Evolutionary conservation across 2,797 vertebrate species (phyloP), one percentile per base, ranked within the genome.

Genomic region (Octomys mimax): DNA sequence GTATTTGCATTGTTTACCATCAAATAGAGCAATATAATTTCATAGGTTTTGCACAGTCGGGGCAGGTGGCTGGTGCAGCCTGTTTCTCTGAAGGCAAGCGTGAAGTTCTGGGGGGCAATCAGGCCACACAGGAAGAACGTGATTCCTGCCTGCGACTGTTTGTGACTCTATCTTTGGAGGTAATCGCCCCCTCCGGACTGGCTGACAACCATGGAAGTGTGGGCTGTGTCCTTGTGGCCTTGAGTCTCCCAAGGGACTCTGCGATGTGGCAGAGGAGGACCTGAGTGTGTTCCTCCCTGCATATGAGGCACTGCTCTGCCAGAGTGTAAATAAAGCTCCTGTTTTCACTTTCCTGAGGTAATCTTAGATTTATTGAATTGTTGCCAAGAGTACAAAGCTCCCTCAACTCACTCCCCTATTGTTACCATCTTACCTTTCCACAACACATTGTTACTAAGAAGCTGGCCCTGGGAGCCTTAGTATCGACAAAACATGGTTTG

Each of bases 141-240:
- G 78, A 42, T 85, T 96, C 26, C 46, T 57, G 21, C 28, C 18
- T 70, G 10, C 11, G 26, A 33, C 26, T 36, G 64, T 19, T 16
- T 57, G 57, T 86, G 61, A 94, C 61, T 62, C 64, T 92, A 61
- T 89, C 22, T 24, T 73, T 73, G 79, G 85, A 86, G 82, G 14
- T 68, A 71, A 73, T 39, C 52, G 46, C 4, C 94, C 5, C 42
- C 73, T 92, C 33, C 12, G 62, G 87, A 57, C 33, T 83, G 57
- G 49, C 12, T 81, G 79, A 24, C 49, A 86, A 80, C 6, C 54
- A 54, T 2, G 42, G 5, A 16, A 31, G 10, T 59, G 70, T 85
- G 57, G 36, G 19, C 21, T 87, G 12, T 26, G 21, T 33, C 3
- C 11, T 21, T 28, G 46, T 46, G 54, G 78, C 33, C 88, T 52